Base-by-base conservation (phyloP, 2,888 invertebrate species). In the Strigamia transsilvanica region DNA sequence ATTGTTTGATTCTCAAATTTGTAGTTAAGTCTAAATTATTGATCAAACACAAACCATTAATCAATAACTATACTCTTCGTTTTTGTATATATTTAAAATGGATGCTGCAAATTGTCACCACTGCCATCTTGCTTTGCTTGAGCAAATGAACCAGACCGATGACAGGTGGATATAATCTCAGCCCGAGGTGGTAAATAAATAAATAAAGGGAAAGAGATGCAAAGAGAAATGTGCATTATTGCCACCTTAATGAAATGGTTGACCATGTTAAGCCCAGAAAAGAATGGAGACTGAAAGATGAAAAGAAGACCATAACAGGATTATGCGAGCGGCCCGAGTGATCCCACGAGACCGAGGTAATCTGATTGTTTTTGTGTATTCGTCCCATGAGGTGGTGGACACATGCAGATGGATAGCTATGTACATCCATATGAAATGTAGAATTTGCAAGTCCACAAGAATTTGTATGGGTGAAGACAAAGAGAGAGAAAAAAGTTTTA, bases 301-400 rank as follows among this genome's bases (percentile, higher is more conserved):
- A 61, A 61, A 61, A 18, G 61, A 61, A 18, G 18, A 61, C 3
- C 18, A 18, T 61, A 61, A 61, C 61, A 61, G 61, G 61, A 61
- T 61, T 61, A 61, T n/a, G 15, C 61, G 18, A 18, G 18, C 61
- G 23, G 23, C 61, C 61, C 61, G n/a, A 61, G 61, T 61, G 61
- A 61, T 61, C 61, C 61, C 61, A n/a, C 18, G 18, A 61, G 61
- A 61, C 61, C 6, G 23, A n/a, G 61, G 61, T 61, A 61, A 61
- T 61, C 61, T 18, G 61, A 61, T 61, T 61, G 15, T 9, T 15
- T 61, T 61, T 61, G 61, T 61, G 61, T 61, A 61, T 61, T 61
- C 61, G 61, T 61, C 61, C 61, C 61, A 61, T n/a, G 61, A 61
- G 61, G 61, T 61, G 61, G 61, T 61, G 61, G 61, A 61, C 61